Percentiles rank a stretch among this genome's conserved stretches.
Conservation (phyloP, 2,113 vertebrate genomes). For the Serilophus lunatus region DNA sequence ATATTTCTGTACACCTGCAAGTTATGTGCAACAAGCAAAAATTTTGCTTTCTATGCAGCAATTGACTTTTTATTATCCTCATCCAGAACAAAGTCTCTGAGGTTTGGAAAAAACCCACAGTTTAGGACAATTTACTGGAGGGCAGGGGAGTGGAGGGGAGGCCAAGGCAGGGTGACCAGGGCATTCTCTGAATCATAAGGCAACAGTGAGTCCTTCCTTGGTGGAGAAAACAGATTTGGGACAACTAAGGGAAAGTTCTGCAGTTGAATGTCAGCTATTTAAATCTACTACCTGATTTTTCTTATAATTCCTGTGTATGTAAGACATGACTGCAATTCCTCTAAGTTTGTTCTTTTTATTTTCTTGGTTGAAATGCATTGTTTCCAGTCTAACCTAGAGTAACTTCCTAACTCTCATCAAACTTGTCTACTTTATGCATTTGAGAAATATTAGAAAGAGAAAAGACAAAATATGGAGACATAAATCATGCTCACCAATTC, state of each 20-base stretch:
- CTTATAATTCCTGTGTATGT: not conserved
- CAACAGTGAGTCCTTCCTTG: not conserved
- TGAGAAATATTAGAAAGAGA: not conserved
- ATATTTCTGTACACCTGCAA: constrained; percentile 31
- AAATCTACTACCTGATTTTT: not conserved
- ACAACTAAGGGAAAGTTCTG: not conserved
- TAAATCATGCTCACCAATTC: not conserved
- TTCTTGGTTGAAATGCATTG: not conserved
- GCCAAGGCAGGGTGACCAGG: not conserved
- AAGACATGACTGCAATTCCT: not conserved
- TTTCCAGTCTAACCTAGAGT: not conserved
- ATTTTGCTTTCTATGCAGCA: not conserved
- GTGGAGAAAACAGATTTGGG: not conserved
- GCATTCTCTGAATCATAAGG: not conserved
- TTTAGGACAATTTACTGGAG: not conserved
- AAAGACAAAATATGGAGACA: not conserved
- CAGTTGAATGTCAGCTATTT: not conserved
- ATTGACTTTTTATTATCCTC: constrained; percentile 17
- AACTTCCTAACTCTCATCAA: not conserved
- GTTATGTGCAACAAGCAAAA: not conserved
- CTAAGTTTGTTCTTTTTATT: not conserved
- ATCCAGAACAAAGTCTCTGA: not conserved
- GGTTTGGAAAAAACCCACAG: not conserved
- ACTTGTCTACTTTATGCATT: not conserved
- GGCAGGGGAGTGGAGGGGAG: no score